Evolutionary conservation across 2,888 invertebrate genomes (phyloP).

Genomic region (Chromoteleia sp.): DNA sequence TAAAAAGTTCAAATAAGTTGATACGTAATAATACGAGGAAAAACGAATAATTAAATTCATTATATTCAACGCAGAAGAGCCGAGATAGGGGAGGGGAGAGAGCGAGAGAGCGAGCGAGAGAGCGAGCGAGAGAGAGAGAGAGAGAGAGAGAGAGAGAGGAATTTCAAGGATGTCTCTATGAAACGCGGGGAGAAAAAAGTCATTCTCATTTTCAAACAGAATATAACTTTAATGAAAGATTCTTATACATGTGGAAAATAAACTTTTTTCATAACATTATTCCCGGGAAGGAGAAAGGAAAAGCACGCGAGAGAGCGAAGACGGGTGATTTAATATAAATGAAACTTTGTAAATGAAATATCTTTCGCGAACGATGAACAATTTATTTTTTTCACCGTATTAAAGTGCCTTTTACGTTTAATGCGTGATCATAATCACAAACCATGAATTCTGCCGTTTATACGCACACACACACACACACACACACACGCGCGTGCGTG

Average conservation of each 20-base stretch:
- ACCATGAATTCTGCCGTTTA: constrained; percentile 61
- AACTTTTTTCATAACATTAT: constrained; percentile 69
- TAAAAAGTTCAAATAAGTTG: constrained; percentile 67
- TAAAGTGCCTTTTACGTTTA: constrained; percentile 50
- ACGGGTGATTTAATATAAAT: constrained; percentile 58
- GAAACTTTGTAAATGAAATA: constrained; percentile 64
- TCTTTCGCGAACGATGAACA: constrained; percentile 58
- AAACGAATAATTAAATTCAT: constrained; percentile 70
- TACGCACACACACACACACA: constrained; percentile 41
- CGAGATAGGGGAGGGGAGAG: constrained; percentile 16
- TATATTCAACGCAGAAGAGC: constrained; percentile 56
- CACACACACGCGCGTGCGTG: constrained; percentile 25
- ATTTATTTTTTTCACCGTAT: constrained; percentile 45
- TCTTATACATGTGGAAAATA: constrained; percentile 65
- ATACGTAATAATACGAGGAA: constrained; percentile 68
- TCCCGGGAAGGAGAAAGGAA: constrained; percentile 29
- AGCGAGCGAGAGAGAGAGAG: constrained; percentile 10
- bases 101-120: constrained; percentile 18
- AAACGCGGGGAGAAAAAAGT: constrained; percentile 52
- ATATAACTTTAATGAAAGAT: constrained; percentile 69
- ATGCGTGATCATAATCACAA: constrained; percentile 55
- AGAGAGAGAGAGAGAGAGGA: constrained; percentile 30
- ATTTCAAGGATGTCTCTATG: constrained; percentile 66
- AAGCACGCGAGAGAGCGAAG: constrained; percentile 17
- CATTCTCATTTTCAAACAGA: constrained; percentile 66